Conservation (phyloP, 2,888 invertebrate species). For the Drosophila meridionalis region DNA sequence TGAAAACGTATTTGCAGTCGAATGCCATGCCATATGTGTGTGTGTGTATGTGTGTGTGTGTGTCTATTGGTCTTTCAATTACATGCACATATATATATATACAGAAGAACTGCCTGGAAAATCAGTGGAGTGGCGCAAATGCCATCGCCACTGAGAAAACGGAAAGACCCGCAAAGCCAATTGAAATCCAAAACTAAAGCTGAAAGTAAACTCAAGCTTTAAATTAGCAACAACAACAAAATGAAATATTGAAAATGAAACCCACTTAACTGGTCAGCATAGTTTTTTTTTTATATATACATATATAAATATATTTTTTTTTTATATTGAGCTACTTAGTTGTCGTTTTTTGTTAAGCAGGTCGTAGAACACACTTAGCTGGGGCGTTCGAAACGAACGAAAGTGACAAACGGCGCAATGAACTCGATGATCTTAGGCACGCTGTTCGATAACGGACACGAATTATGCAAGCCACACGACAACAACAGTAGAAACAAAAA, state of each 20-base stretch:
- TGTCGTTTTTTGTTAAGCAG: slow-evolving; percentile 33
- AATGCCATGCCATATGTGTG: slow-evolving; percentile 36
- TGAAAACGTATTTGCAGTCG: slow-evolving; percentile 63
- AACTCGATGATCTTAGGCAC: slow-evolving; percentile 26
- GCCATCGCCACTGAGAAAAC: slow-evolving; percentile 53
- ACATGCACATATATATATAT: slow-evolving; percentile 38
- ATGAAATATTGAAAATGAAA: slow-evolving; percentile 30
- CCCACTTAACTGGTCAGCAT: slow-evolving; percentile 52
- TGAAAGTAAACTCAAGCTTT: slow-evolving; percentile 46
- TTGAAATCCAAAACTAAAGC: slow-evolving; percentile 56
- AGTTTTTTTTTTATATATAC: not conserved
- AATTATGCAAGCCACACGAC: slow-evolving; percentile 43
- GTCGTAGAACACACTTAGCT: slow-evolving; percentile 37
- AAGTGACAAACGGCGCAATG: slow-evolving; percentile 54
- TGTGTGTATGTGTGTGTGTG: slow-evolving; percentile 21
- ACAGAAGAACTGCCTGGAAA: slow-evolving; percentile 54
- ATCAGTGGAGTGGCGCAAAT: slow-evolving; percentile 65
- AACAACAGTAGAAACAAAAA: not conserved
- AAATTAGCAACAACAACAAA: slow-evolving; percentile 3
- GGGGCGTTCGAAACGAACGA: slow-evolving; percentile 36
- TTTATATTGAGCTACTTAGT: slow-evolving; percentile 13
- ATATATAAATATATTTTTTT: not conserved
- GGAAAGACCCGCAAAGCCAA: slow-evolving; percentile 54
- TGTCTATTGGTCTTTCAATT: slow-evolving; percentile 51
- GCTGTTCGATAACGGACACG: slow-evolving; percentile 26